Evolutionary conservation across 2,797 vertebrate genomes (phyloP), one percentile per base, ranked within the genome.

Genomic region (Tapirus indicus): DNA sequence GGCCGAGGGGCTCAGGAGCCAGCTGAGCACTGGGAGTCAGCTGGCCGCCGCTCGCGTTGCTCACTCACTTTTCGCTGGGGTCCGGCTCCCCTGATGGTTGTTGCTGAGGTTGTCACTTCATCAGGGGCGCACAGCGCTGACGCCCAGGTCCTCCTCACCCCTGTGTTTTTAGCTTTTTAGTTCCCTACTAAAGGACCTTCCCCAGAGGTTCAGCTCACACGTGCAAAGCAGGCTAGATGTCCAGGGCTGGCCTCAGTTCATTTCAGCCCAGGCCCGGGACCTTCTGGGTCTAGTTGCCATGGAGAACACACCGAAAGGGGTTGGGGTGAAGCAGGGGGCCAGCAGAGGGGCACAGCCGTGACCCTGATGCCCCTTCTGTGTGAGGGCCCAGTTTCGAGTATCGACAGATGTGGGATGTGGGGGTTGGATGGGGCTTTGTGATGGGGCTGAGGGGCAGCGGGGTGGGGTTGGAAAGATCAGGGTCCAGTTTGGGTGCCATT

Each of bases 61-160:
- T 82, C 27, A 29, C 56, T 16, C 1, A 12, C 83, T 84, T 64
- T n/a, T 35, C 27, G 7, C 71, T 44, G 29, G 7, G 6, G 16
- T 44, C 18, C 25, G 54, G 69, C 14, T 44, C n/a, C n/a, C 84
- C 27, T 47, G 6, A 2, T 21, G 60, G 21, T 79, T 20, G 29
- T 66, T 94, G 41, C 68, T 66, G 25, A 16, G 66, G 44, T 38
- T 44, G 1, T 35, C 1, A 8, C 27, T 32, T 44, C 52, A 7
- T 38, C 35, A 14, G 10, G 58, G 41, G 38, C 10, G 9, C 38
- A 7, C 6, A 13, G 17, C 16, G 4, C 2, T 38, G 47, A 38
- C 27, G 6, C 8, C 20, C 0, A 0, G 12, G 32, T 25, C 77
- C 11, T 13, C 20, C 41, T 4, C 18, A 12, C 25, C 18, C 52